Conservation (phyloP, 2,888 invertebrate genomes). For the Catotricha subobsoleta region DNA sequence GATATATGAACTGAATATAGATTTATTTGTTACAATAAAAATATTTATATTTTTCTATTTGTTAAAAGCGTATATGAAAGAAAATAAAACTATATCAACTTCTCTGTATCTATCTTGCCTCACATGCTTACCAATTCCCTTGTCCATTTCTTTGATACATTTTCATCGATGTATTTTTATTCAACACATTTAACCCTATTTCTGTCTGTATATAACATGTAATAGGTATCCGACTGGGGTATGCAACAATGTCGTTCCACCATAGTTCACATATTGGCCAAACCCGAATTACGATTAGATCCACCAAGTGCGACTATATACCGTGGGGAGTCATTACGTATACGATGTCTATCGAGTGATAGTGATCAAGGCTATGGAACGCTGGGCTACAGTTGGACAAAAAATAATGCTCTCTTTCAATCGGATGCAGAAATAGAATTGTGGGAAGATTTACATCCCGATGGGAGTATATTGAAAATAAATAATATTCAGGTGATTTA, state of each 20-base stretch:
- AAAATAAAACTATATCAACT: too few species aligned
- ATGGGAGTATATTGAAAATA: slow-evolving; percentile 65
- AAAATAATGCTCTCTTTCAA: slow-evolving; percentile 54
- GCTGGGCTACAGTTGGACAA: slow-evolving; percentile 69
- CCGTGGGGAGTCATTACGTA: slow-evolving; percentile 29
- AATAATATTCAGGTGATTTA: slow-evolving; percentile 49
- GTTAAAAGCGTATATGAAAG: too few species aligned
- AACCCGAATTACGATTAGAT: slow-evolving; percentile 44
- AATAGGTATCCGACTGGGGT: slow-evolving; percentile 47
- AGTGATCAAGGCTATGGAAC: slow-evolving; percentile 40
- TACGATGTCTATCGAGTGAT: slow-evolving; percentile 45
- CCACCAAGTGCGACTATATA: slow-evolving; percentile 48
- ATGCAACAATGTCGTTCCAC: slow-evolving; percentile 45
- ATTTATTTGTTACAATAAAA: too few species aligned
- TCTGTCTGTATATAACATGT: too few species aligned
- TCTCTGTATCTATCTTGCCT: too few species aligned
- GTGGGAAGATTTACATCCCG: slow-evolving; percentile 71
- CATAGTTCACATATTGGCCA: slow-evolving; percentile 37
- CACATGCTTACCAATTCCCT: too few species aligned
- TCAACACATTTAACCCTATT: too few species aligned
- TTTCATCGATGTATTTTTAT: too few species aligned
- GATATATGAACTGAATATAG: too few species aligned
- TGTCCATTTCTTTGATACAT: too few species aligned
- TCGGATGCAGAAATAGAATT: slow-evolving; percentile 56
- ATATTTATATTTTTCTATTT: too few species aligned